Evolutionary conservation across 2,113 vertebrate species (phyloP).

Genomic region (Archocentrus centrarchus): DNA sequence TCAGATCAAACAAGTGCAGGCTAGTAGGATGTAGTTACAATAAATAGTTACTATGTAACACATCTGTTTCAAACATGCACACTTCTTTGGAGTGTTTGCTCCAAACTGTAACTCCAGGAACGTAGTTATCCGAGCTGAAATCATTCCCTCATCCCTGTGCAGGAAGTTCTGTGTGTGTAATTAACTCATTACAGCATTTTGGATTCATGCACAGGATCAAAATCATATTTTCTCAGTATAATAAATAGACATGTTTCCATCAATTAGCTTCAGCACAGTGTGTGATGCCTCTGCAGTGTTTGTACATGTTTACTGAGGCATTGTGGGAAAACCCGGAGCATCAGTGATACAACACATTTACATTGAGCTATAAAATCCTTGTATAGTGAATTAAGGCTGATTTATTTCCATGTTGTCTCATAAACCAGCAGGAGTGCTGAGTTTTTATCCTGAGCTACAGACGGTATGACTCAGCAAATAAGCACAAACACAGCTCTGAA

Average conservation of each 20-base stretch:
- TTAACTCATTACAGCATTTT: not conserved
- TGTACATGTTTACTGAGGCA: not conserved
- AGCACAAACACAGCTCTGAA: not conserved
- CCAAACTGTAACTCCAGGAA: not conserved
- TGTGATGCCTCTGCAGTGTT: not conserved
- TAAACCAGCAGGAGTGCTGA: not conserved
- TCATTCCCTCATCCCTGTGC: not conserved
- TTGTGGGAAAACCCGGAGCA: not conserved
- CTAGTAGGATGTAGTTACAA: not conserved
- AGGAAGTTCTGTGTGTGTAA: not conserved
- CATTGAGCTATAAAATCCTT: no score
- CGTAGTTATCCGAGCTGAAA: not conserved
- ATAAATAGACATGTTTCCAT: not conserved
- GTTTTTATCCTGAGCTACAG: not conserved
- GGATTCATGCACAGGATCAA: not conserved
- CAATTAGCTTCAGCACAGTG: not conserved
- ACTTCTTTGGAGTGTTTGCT: not conserved
- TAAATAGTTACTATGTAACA: not conserved
- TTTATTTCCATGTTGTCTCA: not conserved
- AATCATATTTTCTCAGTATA: not conserved
- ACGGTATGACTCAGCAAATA: not conserved
- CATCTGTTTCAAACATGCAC: not conserved
- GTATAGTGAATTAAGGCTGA: no score
- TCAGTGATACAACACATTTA: not conserved
- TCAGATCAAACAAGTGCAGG: not conserved